Evolutionary conservation across 2,113 vertebrate species (phyloP), one percentile per base, ranked within the genome.

Genomic region (Campylorhamphus procurvoides): DNA sequence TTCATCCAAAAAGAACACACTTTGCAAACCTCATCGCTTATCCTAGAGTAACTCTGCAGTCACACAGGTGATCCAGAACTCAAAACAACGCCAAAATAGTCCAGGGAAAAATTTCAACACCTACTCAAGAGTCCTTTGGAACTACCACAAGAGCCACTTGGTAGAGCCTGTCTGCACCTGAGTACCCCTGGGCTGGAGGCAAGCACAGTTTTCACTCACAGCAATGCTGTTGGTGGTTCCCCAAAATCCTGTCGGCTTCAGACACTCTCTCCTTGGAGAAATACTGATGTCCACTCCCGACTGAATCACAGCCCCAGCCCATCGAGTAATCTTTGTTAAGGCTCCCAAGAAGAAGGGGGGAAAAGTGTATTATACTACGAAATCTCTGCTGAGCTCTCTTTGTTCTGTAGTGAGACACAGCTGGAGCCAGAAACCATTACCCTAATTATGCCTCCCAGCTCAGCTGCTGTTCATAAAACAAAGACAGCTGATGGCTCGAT

Each of bases 401-500:
- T 96, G 91, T 91, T 96, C 93, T 92, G 63, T 8, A 93, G 95
- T 42, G 95, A 95, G 86, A 93, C 89, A 66, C 87, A 95, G 93
- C 92, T 73, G 87, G 91, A 95, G 92, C 90, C 92, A 94, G 91
- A 85, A 88, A 84, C 79, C 75, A 96, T 96, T 90, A 94, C 74
- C 75, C 92, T 97, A 96, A 94, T 85, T 91, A 93, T 78, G 85
- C 73, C 96, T 95, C 73, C 88, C 62, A 96, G 91, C 85, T 89
- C 53, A 66, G 71, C 71, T 86, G 93, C 91, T 87, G 75, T 84
- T 89, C 94, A 91, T 75, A 81, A 96, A 91, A 89, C 93, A 94
- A 97, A 97, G 96, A 84, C 87, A 96, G 93, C 87, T 85, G 83
- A 93, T 80, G 87, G 74, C 82, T 92, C 73, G 84, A 86, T 78